These are phyloP conservation scores for Dastarcus helophoroides DNA, from an alignment of 2,888 invertebrate species.

Conservation along the genomic window DNA sequence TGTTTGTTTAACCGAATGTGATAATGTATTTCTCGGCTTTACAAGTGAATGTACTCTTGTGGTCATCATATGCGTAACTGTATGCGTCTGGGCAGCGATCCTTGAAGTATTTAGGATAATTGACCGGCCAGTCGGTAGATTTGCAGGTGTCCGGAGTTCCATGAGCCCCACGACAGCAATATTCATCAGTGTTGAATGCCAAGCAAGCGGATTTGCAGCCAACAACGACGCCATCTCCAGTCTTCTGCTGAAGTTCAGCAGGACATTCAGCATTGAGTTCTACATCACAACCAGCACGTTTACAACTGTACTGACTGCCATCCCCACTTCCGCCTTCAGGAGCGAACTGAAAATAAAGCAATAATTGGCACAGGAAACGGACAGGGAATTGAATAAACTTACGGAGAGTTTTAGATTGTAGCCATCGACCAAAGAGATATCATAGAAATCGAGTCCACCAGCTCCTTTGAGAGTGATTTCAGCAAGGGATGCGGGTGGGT, in stretches of 20 bases:
- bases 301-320: conserved; percentile 24
- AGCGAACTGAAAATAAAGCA: conserved; percentile 13
- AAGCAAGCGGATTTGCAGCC: conserved; percentile 38
- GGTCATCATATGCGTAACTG: conserved; percentile 43
- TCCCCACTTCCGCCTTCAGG: conserved; percentile 15
- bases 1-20: conserved; percentile 23
- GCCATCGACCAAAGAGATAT: conserved; percentile 38
- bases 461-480: conserved; percentile 33
- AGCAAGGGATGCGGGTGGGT: conserved; percentile 31
- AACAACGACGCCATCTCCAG: conserved; percentile 19
- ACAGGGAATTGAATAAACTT: conserved; percentile 9
- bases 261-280: conserved; percentile 30
- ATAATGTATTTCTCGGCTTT: conserved; percentile 24
- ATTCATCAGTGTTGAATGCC: conserved; percentile 37
- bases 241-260: conserved; percentile 17
- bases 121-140: conserved; percentile 26
- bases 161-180: conserved; percentile 38
- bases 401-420: conserved; percentile 32
- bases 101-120: conserved; percentile 38
- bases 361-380: no score
- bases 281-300: conserved; percentile 21
- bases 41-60: conserved; percentile 40
- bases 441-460: conserved; percentile 35
- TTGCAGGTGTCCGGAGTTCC: conserved; percentile 35
- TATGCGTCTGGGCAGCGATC: conserved; percentile 41